Evolutionary conservation across 2,113 vertebrate species (phyloP).

Genomic region (Cebus imitator): DNA sequence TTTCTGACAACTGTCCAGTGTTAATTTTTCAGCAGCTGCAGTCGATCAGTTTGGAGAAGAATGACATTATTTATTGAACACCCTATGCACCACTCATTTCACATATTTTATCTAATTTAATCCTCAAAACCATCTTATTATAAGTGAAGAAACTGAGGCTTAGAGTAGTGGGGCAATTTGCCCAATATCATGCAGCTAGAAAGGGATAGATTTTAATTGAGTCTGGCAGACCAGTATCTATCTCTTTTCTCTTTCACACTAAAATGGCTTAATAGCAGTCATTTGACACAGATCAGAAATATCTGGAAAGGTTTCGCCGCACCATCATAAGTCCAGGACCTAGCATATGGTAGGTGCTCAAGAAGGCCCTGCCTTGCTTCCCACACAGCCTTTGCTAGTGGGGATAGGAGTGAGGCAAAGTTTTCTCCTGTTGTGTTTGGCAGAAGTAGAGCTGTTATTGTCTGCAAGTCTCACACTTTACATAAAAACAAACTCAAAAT

Average conservation of each 20-base stretch:
- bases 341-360: neutral
- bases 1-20: neutral
- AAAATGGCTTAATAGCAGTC: neutral
- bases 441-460: neutral
- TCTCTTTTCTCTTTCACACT: neutral
- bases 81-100: neutral
- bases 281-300: neutral
- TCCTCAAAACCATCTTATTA: neutral
- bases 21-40: slow-evolving; percentile 29
- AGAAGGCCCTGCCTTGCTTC: neutral
- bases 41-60: neutral
- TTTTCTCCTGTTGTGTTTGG: neutral
- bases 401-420: neutral
- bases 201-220: neutral
- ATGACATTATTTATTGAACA: neutral
- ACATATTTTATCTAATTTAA: slow-evolving; percentile 36
- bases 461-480: neutral
- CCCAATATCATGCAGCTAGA: neutral
- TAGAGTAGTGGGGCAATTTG: neutral
- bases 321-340: neutral
- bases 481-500: neutral
- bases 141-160: neutral
- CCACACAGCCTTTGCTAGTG: neutral
- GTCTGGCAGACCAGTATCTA: neutral
- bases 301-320: neutral